Evolutionary conservation across 1,140 invertebrate species (phyloP).

Genomic region (Schlechtendalia chinensis): DNA sequence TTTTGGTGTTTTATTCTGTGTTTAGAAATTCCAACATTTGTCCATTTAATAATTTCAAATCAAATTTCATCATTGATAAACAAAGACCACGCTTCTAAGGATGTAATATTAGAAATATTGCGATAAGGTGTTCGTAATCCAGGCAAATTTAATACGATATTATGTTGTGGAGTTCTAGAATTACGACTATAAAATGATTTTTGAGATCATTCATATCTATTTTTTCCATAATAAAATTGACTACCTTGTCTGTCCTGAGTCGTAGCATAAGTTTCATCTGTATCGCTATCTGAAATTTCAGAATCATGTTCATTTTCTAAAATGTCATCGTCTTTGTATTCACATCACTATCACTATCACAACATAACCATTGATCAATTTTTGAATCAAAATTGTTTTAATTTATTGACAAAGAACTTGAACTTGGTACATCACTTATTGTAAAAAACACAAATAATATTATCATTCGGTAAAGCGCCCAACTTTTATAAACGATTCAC

Average conservation of each 20-base stretch:
- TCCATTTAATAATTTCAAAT: slow-evolving; percentile 1
- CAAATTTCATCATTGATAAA: not conserved
- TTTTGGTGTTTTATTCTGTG: not conserved
- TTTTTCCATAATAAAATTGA: slow-evolving; percentile 9
- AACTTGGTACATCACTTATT: too few relatives aligned
- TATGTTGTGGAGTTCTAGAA: slow-evolving; percentile 11
- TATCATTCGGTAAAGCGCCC: too few relatives aligned
- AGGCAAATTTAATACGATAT: slow-evolving; percentile 9
- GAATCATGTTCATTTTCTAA: not conserved
- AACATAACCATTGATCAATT: not conserved
- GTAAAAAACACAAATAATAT: too few relatives aligned
- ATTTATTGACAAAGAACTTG: not conserved
- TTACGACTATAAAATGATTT: slow-evolving; percentile 12
- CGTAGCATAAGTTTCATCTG: not conserved
- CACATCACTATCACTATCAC: slow-evolving; percentile 1
- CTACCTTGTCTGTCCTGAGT: not conserved
- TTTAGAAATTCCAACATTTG: slow-evolving; percentile 20
- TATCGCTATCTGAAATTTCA: not conserved
- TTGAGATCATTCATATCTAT: not conserved
- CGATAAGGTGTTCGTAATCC: not conserved
- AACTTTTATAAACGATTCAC: too few relatives aligned
- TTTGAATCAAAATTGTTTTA: not conserved
- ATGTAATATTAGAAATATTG: too few relatives aligned
- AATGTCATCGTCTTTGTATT: not conserved
- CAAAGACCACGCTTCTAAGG: too few relatives aligned